phyloP scores from a whole-genome alignment of 2,113 vertebrate genomes.

The Hippocampus mohnikei region DNA sequence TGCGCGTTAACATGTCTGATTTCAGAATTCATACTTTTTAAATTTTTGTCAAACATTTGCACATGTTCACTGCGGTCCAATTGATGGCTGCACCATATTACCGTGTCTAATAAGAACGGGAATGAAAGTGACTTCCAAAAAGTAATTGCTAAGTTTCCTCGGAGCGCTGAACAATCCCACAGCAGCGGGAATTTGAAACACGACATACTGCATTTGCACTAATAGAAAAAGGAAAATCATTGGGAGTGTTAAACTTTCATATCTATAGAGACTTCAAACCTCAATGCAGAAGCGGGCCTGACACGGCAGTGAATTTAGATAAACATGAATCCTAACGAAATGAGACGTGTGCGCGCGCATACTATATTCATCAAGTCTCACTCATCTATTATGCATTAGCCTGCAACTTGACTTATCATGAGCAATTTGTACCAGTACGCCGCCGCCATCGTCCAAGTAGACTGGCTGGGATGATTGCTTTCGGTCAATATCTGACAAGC shows the following conservation, averaged over 20 bases:
- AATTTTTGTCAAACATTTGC: neutral
- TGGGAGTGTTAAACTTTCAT: constrained; percentile 9
- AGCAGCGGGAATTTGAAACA: neutral
- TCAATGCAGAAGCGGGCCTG: neutral
- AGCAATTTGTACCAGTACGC: constrained; percentile 2
- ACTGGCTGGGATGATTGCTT: neutral
- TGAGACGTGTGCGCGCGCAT: constrained; percentile 20
- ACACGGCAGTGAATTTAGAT: constrained; percentile 20
- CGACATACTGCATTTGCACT: neutral
- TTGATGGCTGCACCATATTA: neutral
- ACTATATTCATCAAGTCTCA: constrained; percentile 28
- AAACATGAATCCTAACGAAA: constrained; percentile 36
- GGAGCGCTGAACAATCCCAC: constrained; percentile 10
- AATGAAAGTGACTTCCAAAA: constrained; percentile 13
- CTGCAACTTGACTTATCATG: constrained; percentile 8
- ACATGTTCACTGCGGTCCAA: neutral
- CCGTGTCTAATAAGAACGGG: constrained; percentile 20
- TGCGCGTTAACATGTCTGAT: neutral
- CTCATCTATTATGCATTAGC: constrained; percentile 36
- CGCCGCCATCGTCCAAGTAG: neutral
- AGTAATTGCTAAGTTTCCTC: constrained; percentile 22
- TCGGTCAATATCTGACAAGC: neutral
- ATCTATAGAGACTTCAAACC: constrained; percentile 37
- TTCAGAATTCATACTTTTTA: neutral
- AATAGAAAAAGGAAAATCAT: constrained; percentile 27